phyloP scores from a whole-genome alignment of 2,888 invertebrate species.

The Temnothorax rugatulus region DNA sequence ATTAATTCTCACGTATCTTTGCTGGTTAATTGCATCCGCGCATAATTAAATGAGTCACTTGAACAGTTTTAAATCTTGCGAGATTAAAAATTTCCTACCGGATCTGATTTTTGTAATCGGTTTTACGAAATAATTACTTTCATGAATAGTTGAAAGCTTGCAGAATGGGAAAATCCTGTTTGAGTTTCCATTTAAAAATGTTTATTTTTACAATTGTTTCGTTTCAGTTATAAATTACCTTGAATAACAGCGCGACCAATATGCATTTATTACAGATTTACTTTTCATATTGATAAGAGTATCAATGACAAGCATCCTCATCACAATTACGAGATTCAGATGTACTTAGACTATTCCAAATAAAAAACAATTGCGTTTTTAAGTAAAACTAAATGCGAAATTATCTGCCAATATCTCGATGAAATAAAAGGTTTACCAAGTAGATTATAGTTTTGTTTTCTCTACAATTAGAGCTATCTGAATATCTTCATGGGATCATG shows the following conservation, averaged over 20 bases:
- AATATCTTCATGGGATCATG: constrained; percentile 72
- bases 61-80: not conserved
- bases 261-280: not conserved
- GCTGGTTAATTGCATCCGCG: not conserved
- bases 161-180: not conserved
- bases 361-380: not conserved
- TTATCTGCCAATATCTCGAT: not conserved
- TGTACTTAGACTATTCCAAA: not conserved
- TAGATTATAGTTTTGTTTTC: not conserved
- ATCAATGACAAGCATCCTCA: not conserved
- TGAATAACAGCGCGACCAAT: not conserved
- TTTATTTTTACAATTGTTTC: not conserved
- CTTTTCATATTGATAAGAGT: not conserved
- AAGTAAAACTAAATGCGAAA: not conserved
- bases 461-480: not conserved
- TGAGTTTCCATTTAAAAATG: not conserved
- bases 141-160: not conserved
- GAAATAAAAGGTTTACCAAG: not conserved
- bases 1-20: not conserved
- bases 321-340: not conserved
- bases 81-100: not conserved
- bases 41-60: not conserved
- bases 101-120: not conserved
- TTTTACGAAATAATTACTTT: constrained; percentile 13
- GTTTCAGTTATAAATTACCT: constrained; percentile 11